These are phyloP conservation scores for Petroica traversi DNA, from an alignment of 2,113 vertebrate species.

Conservation along the genomic window DNA sequence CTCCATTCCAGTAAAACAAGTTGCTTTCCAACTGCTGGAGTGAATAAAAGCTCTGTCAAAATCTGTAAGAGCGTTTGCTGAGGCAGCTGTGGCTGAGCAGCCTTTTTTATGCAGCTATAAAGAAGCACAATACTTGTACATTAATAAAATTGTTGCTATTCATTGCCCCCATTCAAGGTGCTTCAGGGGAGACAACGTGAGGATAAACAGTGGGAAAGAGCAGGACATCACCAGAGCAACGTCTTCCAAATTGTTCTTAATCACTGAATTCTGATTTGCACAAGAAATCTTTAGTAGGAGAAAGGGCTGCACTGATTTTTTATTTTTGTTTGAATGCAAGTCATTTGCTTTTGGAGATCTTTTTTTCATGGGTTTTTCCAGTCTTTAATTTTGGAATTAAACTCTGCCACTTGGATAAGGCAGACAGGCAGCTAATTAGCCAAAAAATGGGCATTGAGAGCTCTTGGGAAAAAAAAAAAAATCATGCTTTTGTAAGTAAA, in stretches of 20 bases:
- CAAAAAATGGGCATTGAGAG: conserved; percentile 25
- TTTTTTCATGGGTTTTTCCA: background rate
- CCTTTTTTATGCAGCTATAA: background rate
- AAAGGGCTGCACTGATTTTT: background rate
- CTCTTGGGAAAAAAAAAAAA: background rate
- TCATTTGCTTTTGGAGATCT: background rate
- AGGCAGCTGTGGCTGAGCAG: background rate
- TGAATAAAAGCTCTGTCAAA: background rate
- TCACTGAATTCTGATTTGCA: background rate
- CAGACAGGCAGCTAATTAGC: conserved; percentile 43
- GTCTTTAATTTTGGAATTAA: conserved; percentile 30
- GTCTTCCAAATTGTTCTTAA: background rate
- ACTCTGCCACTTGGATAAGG: conserved; percentile 14
- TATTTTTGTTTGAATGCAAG: background rate
- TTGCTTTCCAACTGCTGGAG: background rate
- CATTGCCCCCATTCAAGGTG: background rate
- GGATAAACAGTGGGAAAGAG: background rate
- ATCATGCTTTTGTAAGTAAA: background rate
- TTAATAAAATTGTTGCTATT: background rate
- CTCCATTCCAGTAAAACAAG: background rate
- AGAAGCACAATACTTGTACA: background rate
- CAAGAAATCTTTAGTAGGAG: background rate
- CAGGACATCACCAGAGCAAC: background rate
- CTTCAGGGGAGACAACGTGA: background rate
- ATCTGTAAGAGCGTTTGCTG: background rate